Percentiles rank a stretch among this genome's conserved stretches.
Conservation (phyloP, 2,888 invertebrate species). For the Ellobium chinense region DNA sequence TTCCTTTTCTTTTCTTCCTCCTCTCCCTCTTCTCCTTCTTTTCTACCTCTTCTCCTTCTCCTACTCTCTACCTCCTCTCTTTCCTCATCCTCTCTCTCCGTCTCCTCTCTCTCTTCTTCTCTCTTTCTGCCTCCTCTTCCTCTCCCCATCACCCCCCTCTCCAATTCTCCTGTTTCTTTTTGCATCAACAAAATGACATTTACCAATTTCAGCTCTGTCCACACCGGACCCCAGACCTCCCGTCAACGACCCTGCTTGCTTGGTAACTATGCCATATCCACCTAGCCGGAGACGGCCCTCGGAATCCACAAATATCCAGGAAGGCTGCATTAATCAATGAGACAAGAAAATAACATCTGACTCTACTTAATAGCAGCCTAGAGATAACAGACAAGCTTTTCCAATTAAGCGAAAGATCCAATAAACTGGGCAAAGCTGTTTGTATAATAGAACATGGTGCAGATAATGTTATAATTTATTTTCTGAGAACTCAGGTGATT, state of each 20-base stretch:
- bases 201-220: conserved; percentile 18
- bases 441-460: too few relatives aligned
- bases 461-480: too few relatives aligned
- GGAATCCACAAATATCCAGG: conserved; percentile 68
- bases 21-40: not conserved
- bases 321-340: conserved; percentile 67
- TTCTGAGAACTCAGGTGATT: too few relatives aligned
- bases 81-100: not conserved
- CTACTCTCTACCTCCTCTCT: not conserved
- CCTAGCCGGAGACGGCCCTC: conserved; percentile 66
- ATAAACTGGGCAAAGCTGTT: too few relatives aligned
- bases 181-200: not conserved
- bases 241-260: not conserved
- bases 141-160: not conserved
- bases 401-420: too few relatives aligned
- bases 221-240: not conserved
- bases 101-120: not conserved
- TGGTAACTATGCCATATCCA: conserved; percentile 50
- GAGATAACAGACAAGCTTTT: too few relatives aligned
- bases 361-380: too few relatives aligned
- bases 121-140: not conserved
- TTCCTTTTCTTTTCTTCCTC: not conserved
- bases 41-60: not conserved
- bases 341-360: too few relatives aligned
- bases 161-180: not conserved